phyloP scores from a whole-genome alignment of 2,888 invertebrate genomes.

The Saturnia pavonia region DNA sequence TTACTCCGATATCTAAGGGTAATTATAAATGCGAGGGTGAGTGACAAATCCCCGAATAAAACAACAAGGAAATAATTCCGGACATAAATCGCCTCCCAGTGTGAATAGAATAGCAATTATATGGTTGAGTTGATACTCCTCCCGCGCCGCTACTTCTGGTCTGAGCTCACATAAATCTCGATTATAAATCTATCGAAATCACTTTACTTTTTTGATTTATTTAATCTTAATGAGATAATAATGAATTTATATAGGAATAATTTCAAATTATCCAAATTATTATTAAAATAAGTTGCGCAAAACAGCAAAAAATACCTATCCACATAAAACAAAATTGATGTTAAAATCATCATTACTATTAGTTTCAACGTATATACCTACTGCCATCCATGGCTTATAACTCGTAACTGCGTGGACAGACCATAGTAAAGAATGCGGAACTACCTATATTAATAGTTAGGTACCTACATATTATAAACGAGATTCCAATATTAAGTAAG shows the following conservation, averaged over 20 bases:
- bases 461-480: not conserved
- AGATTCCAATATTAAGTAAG: not conserved
- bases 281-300: not conserved
- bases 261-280: not conserved
- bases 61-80: constrained; percentile 82
- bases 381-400: not conserved
- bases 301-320: not conserved
- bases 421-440: not conserved
- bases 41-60: constrained; percentile 81
- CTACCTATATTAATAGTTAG: not conserved
- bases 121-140: constrained; percentile 75
- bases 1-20: constrained; percentile 73
- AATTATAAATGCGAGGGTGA: constrained; percentile 78
- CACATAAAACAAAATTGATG: not conserved
- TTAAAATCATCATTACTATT: not conserved
- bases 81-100: constrained; percentile 77
- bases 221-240: not conserved
- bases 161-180: constrained; percentile 14
- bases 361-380: not conserved
- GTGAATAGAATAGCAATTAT: constrained; percentile 83
- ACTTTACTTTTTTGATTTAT: not conserved
- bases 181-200: not conserved
- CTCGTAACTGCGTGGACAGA: not conserved
- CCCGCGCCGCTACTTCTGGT: constrained; percentile 38
- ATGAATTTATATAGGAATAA: not conserved